Percentiles rank a stretch among this genome's conserved stretches.
Evolutionary conservation across 2,113 vertebrate species (phyloP).

Genomic region (Gavia stellata): DNA sequence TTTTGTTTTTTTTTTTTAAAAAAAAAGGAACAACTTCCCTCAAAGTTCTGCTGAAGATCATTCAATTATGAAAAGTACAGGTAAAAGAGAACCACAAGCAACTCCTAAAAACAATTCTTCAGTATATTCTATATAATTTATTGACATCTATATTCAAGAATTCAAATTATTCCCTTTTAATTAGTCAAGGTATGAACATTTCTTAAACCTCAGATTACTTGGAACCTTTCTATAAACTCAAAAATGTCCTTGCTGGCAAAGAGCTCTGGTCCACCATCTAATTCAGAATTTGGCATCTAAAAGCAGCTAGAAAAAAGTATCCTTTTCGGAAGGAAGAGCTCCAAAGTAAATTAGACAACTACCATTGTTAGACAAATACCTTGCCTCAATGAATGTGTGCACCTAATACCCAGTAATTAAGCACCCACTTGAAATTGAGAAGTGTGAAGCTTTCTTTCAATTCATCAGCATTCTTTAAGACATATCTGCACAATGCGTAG

Average conservation of each 20-base stretch:
- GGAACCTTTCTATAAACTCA: not conserved
- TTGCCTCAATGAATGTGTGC: not conserved
- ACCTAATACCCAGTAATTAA: not conserved
- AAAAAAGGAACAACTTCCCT: not conserved
- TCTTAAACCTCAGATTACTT: not conserved
- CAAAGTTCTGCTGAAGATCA: not conserved
- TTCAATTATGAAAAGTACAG: not conserved
- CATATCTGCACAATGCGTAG: not conserved
- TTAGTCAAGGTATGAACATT: not conserved
- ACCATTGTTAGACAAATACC: not conserved
- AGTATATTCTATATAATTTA: not conserved
- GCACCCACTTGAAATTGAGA: not conserved
- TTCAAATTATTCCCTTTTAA: not conserved
- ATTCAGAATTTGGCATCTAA: not conserved
- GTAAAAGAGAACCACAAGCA: not conserved
- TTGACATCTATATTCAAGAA: not conserved
- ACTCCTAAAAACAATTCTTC: not conserved
- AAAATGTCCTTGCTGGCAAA: not conserved
- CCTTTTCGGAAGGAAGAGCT: not conserved
- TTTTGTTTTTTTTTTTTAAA: too few relatives aligned
- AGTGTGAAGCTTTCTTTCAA: not conserved
- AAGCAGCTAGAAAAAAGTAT: not conserved
- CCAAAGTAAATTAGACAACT: not conserved
- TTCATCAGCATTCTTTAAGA: not conserved
- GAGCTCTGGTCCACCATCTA: not conserved